These are phyloP conservation scores for Atlantisia rogersi DNA, from an alignment of 2,113 vertebrate genomes.

Conservation along the genomic window DNA sequence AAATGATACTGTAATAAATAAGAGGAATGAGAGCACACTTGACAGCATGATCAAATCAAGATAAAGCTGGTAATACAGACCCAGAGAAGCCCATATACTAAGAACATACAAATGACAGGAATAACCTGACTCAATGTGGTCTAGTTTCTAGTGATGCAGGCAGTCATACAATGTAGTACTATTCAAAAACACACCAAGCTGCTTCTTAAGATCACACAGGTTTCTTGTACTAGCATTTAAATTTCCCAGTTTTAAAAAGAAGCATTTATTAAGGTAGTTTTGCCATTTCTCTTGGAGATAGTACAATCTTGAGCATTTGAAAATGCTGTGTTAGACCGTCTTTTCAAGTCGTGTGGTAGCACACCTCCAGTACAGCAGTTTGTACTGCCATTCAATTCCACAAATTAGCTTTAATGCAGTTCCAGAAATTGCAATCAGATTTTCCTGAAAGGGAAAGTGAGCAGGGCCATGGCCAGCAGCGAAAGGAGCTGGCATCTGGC, in stretches of 20 bases:
- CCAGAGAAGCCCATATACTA: not conserved
- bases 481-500: not conserved
- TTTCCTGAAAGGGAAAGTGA: not conserved
- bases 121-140: not conserved
- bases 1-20: not conserved
- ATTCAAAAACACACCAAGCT: not conserved
- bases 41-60: not conserved
- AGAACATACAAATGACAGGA: not conserved
- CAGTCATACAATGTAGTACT: not conserved
- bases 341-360: not conserved
- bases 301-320: fast-evolving
- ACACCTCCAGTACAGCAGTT: fast-evolving
- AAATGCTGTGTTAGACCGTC: not conserved
- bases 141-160: not conserved
- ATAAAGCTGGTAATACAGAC: not conserved
- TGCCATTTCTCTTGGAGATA: not conserved
- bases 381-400: not conserved
- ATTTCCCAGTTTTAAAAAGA: not conserved
- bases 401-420: not conserved
- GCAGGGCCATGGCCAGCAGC: not conserved
- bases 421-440: not conserved
- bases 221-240: not conserved
- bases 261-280: not conserved
- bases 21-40: not conserved
- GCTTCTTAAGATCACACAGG: not conserved